These are phyloP conservation scores for Cotesia glomerata DNA, from an alignment of 1,140 invertebrate genomes.

Conservation along the genomic window DNA sequence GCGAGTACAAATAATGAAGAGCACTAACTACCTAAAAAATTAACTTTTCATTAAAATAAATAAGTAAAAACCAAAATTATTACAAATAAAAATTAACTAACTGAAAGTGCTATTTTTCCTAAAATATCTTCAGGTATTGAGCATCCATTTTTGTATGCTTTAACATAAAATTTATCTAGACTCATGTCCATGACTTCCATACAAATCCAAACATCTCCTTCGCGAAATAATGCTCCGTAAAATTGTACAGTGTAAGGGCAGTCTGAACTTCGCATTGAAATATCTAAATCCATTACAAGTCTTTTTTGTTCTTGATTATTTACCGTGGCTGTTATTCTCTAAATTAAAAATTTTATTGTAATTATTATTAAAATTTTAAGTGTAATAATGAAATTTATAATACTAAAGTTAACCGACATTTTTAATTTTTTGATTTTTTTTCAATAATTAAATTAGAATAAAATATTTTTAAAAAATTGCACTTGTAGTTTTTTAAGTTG, in stretches of 20 bases:
- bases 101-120: constrained; percentile 92
- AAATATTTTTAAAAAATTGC: too few species aligned
- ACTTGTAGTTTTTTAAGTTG: too few species aligned
- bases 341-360: constrained; percentile 45
- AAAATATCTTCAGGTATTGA: constrained; percentile 93
- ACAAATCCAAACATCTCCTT: constrained; percentile 98
- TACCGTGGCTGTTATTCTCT: constrained; percentile 92
- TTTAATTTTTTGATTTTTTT: too few species aligned
- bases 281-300: constrained; percentile 96
- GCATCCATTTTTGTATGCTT: constrained; percentile 77
- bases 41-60: not conserved
- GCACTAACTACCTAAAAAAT: constrained; percentile 83
- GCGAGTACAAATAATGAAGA: constrained; percentile 90
- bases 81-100: constrained; percentile 58
- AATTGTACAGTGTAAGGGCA: constrained; percentile 98
- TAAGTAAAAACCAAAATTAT: not conserved
- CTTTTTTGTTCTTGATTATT: constrained; percentile 92
- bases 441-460: too few species aligned
- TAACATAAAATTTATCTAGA: constrained; percentile 94
- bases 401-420: too few species aligned
- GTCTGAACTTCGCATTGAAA: constrained; percentile 91
- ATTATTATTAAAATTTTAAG: constrained; percentile 15
- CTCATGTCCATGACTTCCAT: constrained; percentile 99
- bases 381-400: not conserved
- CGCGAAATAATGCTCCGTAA: constrained; percentile 94